Evolutionary conservation across 2,888 invertebrate genomes (phyloP).

Genomic region (Tetragonisca angustula): DNA sequence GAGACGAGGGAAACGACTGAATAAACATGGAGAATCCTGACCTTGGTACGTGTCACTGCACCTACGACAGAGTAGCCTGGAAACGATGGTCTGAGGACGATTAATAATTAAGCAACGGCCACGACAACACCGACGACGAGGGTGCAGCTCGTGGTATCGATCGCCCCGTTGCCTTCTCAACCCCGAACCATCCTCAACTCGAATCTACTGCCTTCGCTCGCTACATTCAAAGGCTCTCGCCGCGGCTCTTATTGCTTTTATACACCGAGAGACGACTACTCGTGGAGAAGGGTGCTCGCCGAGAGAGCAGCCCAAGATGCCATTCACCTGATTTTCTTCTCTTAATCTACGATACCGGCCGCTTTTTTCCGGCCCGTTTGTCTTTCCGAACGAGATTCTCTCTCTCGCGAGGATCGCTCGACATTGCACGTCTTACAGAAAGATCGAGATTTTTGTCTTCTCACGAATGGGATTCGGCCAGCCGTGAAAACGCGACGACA

Average conservation of each 20-base stretch:
- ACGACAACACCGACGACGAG: constrained; percentile 45
- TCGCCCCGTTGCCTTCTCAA: constrained; percentile 58
- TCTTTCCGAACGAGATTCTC: constrained; percentile 1
- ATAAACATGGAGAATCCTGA: constrained; percentile 11
- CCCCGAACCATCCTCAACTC: constrained; percentile 70
- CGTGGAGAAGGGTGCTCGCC: constrained; percentile 65
- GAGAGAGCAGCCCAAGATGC: constrained; percentile 62
- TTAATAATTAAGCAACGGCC: constrained; percentile 73
- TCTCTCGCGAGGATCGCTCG: constrained; percentile 4
- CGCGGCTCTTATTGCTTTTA: constrained; percentile 68
- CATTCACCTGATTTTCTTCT: constrained; percentile 59
- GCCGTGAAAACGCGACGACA: constrained; percentile 1
- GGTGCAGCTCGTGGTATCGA: constrained; percentile 70
- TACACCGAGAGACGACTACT: constrained; percentile 68
- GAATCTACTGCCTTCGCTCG: constrained; percentile 62
- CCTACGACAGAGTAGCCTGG: constrained; percentile 58
- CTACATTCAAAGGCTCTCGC: constrained; percentile 42
- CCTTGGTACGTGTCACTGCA: constrained; percentile 74
- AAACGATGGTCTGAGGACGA: constrained; percentile 48
- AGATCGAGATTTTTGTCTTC: no score
- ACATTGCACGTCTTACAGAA: neutral
- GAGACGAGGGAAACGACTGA: neutral
- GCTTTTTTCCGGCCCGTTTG: constrained; percentile 26
- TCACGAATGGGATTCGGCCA: neutral
- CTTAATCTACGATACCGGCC: constrained; percentile 33